A percentile compares a stretch with the other conserved stretches of the same genome.
Evolutionary conservation across 1,140 invertebrate species (phyloP).

Genomic region (Microplitis demolitor): DNA sequence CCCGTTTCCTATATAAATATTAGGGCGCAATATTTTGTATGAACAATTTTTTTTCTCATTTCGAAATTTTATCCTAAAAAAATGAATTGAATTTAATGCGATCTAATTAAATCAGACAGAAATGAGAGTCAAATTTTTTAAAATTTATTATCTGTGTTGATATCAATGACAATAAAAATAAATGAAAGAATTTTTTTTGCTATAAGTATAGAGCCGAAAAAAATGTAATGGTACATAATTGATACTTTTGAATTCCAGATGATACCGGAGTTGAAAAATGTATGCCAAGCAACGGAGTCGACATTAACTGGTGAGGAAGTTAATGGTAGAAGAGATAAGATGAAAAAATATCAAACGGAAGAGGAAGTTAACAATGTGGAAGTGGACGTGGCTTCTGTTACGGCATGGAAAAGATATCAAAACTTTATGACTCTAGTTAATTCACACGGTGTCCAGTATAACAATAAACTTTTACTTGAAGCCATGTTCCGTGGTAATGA

Average conservation of each 20-base stretch:
- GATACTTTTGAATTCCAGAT: constrained; percentile 29
- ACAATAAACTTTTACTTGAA: constrained; percentile 46
- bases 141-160: too few relatives aligned
- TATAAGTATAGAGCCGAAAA: background rate
- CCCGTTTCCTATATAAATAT: too few relatives aligned
- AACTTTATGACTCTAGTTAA: constrained; percentile 44
- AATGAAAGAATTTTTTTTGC: too few relatives aligned
- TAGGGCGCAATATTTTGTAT: too few relatives aligned
- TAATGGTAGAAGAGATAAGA: constrained; percentile 30
- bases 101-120: too few relatives aligned
- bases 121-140: too few relatives aligned
- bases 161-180: too few relatives aligned
- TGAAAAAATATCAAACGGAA: constrained; percentile 34
- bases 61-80: too few relatives aligned
- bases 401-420: constrained; percentile 50
- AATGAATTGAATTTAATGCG: too few relatives aligned
- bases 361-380: constrained; percentile 4
- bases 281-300: constrained; percentile 36
- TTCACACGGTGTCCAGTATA: constrained; percentile 41
- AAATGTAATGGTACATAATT: background rate
- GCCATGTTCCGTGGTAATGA: constrained; percentile 51
- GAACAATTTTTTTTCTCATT: too few relatives aligned
- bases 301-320: constrained; percentile 36
- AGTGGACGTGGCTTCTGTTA: constrained; percentile 40
- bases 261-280: constrained; percentile 45